Base-by-base conservation (phyloP, 2,888 invertebrate species). In the Encarsia formosa region DNA sequence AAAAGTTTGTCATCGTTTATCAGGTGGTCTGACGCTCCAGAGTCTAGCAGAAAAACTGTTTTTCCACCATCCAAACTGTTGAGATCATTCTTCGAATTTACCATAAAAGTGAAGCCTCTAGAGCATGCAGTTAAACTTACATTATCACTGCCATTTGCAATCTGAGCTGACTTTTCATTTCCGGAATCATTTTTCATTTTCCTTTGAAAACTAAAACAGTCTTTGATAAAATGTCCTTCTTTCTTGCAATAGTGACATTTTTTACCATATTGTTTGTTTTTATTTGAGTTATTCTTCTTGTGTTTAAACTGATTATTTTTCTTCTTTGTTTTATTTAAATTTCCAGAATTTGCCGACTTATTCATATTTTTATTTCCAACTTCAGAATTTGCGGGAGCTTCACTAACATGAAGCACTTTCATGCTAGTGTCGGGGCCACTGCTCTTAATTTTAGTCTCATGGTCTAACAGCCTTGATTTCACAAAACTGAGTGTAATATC, bases 401-500 rank as follows among this genome's bases (percentile, higher is more conserved):
- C n/a, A n/a, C n/a, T n/a, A n/a, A 24, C 29, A 8, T 66, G 61
- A 22, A 68, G 56, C 26, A 66, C 58, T 63, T 65, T 67, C 5
- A 49, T 24, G 52, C 62, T 66, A 5, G 63, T 64, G 44, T 67
- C 64, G 38, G 42, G 31, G 24, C 37, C 61, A 19, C 43, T 38
- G 24, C 34, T 45, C n/a, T n/a, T n/a, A 1, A 62, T 13, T 58
- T 60, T 63, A 5, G 54, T 35, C 47, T 63, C 61, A 2, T 59
- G 54, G 29, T 62, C 61, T 11, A 63, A 23, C 5, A 63, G 38
- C 26, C 59, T 32, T 4, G 59, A 67, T 59, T 71, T 71, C 3
- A 70, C 69, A 59, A 70, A 70, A 11, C 59, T 63, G 15, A 72
- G 52, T 0, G 64, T 72, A 44, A 71, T 55, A 39, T 59, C 59